Conservation (phyloP, 30 jellyfish, hydroid and myxozoan species). For the Aurelia aurita region DNA sequence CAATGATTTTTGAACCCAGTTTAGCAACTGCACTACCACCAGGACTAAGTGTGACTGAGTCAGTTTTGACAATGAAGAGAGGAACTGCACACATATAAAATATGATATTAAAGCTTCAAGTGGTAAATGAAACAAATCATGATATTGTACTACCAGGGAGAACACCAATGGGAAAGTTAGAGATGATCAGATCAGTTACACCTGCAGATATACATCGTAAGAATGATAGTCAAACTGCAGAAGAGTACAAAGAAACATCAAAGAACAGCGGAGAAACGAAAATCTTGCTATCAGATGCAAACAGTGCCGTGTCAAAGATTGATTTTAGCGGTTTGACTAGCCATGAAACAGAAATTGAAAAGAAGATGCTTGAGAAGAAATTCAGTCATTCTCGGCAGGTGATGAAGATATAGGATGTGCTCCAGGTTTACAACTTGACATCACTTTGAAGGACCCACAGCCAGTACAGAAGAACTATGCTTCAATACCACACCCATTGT, state of each 20-base stretch:
- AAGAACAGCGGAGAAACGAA: conserved; percentile 6
- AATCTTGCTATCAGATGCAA: conserved; percentile 4
- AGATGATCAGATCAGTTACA: conserved; percentile 56
- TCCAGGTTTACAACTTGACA: conserved; percentile 20
- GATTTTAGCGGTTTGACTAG: background rate
- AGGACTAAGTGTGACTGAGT: conserved; percentile 45
- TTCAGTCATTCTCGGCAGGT: conserved; percentile 8
- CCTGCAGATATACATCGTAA: conserved; percentile 34
- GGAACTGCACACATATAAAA: conserved; percentile 44
- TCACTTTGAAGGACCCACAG: conserved; percentile 3
- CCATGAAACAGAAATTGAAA: background rate
- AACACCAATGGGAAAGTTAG: conserved; percentile 42
- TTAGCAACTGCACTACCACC: conserved; percentile 17
- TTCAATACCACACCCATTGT: conserved; percentile 25
- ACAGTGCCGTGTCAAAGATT: conserved; percentile 1
- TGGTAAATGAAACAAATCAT: conserved; percentile 40
- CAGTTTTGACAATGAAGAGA: conserved; percentile 18
- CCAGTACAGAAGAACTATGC: conserved; percentile 25
- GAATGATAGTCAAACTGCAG: conserved; percentile 10
- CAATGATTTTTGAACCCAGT: conserved; percentile 46
- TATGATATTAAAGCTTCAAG: conserved; percentile 49
- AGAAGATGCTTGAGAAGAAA: conserved; percentile 29
- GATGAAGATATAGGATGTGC: conserved; percentile 33
- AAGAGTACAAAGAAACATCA: conserved; percentile 23
- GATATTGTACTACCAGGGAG: conserved; percentile 51